Conservation (phyloP, 1,140 invertebrate species). For the Sarcophaga bullata region DNA sequence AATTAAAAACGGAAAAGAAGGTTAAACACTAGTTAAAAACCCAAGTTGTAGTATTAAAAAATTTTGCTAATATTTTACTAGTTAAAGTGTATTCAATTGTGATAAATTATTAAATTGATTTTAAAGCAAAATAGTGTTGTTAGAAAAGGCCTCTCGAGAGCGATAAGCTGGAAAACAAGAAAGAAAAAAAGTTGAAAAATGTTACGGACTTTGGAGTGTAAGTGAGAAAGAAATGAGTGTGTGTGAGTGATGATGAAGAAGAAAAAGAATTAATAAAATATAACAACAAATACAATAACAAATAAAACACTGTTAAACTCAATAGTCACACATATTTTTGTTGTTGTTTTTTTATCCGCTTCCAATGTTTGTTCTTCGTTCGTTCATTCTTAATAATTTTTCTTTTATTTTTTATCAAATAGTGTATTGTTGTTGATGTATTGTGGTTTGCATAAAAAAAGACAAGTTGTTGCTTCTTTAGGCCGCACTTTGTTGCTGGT, state of each 20-base stretch:
- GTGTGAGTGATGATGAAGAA: constrained; percentile 5
- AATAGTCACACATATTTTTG: background rate
- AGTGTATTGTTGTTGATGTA: background rate
- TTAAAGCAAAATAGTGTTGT: background rate
- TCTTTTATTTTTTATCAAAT: background rate
- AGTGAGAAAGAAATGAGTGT: background rate
- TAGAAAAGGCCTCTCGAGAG: background rate
- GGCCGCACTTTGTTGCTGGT: constrained; percentile 22
- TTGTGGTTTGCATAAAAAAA: constrained; percentile 6
- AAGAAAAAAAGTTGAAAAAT: background rate
- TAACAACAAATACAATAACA: background rate
- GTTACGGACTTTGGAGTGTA: constrained; percentile 23
- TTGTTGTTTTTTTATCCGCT: background rate
- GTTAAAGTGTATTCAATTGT: background rate
- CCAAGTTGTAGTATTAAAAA: background rate
- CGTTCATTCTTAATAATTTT: too few species aligned
- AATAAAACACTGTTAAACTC: background rate
- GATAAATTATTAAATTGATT: background rate
- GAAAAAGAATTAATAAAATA: background rate
- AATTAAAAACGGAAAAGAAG: constrained; percentile 9
- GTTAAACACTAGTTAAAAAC: background rate
- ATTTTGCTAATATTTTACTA: background rate
- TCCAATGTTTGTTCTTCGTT: background rate
- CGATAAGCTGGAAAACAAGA: background rate
- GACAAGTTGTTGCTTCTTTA: constrained; percentile 26